These are phyloP conservation scores for Hippocampus abdominalis DNA, from an alignment of 2,113 vertebrate species.

Conservation along the genomic window DNA sequence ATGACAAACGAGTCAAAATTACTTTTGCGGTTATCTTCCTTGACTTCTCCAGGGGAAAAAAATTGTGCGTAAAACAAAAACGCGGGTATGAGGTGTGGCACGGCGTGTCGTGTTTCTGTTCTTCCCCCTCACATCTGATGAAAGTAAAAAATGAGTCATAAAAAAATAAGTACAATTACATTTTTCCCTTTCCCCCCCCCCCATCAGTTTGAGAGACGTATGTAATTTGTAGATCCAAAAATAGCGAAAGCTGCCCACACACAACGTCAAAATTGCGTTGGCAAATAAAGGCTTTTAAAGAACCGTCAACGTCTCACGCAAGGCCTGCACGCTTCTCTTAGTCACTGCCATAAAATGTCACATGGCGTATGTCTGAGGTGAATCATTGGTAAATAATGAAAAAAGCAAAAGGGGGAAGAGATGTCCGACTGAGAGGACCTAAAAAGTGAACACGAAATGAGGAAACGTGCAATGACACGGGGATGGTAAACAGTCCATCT, in stretches of 20 bases:
- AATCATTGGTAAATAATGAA: slow-evolving; percentile 70
- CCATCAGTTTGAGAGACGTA: background rate
- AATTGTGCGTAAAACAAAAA: slow-evolving; percentile 25
- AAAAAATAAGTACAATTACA: background rate
- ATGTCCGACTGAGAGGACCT: slow-evolving; percentile 59
- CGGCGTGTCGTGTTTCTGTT: slow-evolving; percentile 13
- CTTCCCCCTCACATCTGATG: background rate
- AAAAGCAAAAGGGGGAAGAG: slow-evolving; percentile 50
- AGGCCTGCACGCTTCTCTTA: slow-evolving; percentile 49
- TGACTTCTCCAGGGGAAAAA: slow-evolving; percentile 35
- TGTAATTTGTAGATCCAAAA: slow-evolving; percentile 41
- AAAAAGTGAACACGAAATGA: slow-evolving; percentile 65
- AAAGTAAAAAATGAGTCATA: slow-evolving; percentile 4
- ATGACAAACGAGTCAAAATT: slow-evolving; percentile 52
- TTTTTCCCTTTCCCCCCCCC: background rate
- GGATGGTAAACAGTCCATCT: slow-evolving; percentile 70
- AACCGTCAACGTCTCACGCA: slow-evolving; percentile 51
- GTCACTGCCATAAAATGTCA: slow-evolving; percentile 63
- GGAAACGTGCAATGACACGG: slow-evolving; percentile 65
- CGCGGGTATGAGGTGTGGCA: slow-evolving; percentile 42
- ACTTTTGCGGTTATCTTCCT: slow-evolving; percentile 44
- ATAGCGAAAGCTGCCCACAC: slow-evolving; percentile 43
- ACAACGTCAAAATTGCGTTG: slow-evolving; percentile 15
- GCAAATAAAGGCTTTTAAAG: slow-evolving; percentile 57
- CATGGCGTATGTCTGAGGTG: slow-evolving; percentile 56